Evolutionary conservation across 2,797 vertebrate species (phyloP), one percentile per base, ranked within the genome.

Genomic region (Melopsittacus undulatus): DNA sequence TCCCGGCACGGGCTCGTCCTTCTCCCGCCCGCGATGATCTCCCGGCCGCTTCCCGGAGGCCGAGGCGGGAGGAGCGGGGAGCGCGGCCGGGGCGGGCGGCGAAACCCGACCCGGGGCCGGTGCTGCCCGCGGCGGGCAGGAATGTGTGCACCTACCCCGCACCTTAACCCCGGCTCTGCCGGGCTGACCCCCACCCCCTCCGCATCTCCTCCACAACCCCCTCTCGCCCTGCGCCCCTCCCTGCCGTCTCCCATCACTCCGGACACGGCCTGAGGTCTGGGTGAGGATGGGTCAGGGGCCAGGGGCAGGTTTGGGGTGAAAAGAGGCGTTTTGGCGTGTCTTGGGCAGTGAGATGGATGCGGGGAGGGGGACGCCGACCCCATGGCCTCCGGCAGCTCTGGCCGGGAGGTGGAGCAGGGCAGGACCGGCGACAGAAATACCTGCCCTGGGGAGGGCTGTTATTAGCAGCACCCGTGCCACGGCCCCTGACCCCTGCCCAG

Each of bases 61-160:
- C 54, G 54, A 13, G 8, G 32, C 20, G 54, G 54, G 54, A 56
- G 56, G 54, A n/a, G 32, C 52, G 19, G 45, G 81, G 62, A 45
- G 34, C 54, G 42, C 30, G 64, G 23, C 42, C 63, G 66, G 73
- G 79, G 27, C 42, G 79, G 76, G 70, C 40, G 40, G 43, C 61
- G 93, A 92, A 94, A 92, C 87, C 93, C 66, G 90, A 94, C 82
- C 90, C 30, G 54, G 80, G 87, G 63, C 90, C 79, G 52, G 78
- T 80, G 87, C 79, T 89, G 77, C 89, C 80, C 81, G 70, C 72
- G 79, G 49, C 45, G 56, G 85, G 56, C 84, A 91, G 89, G 95
- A 95, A 96, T 96, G 94, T 27, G 74, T 69, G 84, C 83, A 93
- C 76, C 86, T 88, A 90, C 78, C 81, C 88, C 56, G 70, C 62